These are phyloP conservation scores for Ctenodactylus gundi DNA, from an alignment of 2,113 vertebrate species.

Conservation along the genomic window DNA sequence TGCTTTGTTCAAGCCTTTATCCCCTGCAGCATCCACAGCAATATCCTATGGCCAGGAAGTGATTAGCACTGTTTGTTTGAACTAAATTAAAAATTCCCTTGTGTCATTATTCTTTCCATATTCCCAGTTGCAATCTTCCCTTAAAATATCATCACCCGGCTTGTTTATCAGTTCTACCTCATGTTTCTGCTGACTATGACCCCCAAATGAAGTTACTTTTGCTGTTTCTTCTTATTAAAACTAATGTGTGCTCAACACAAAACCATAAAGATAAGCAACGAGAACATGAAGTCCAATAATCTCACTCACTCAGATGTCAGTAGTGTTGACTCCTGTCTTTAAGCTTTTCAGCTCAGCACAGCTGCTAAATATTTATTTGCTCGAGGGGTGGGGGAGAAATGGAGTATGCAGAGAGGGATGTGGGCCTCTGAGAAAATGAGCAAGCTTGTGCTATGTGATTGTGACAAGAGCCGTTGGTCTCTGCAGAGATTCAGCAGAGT, in stretches of 20 bases:
- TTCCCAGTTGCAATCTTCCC: neutral
- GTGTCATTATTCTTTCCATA: neutral
- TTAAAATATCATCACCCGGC: neutral
- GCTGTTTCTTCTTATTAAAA: slow-evolving; percentile 5
- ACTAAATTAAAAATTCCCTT: neutral
- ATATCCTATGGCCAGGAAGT: neutral
- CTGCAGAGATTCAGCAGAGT: neutral
- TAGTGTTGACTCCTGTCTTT: neutral
- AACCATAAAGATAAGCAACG: neutral
- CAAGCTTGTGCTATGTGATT: neutral
- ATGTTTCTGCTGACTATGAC: neutral
- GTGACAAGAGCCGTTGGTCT: neutral
- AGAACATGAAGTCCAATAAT: neutral
- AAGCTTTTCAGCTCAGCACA: neutral
- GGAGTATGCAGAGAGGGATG: neutral
- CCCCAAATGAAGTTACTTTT: neutral
- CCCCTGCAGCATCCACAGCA: neutral
- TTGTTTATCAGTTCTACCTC: neutral
- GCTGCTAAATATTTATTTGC: neutral
- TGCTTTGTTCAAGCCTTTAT: neutral
- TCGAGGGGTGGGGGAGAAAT: neutral
- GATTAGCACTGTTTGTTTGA: neutral
- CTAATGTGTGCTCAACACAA: neutral
- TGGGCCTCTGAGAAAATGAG: neutral
- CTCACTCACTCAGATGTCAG: neutral